Conservation (phyloP, 2,113 vertebrate genomes). For the Crotalus helleri region DNA sequence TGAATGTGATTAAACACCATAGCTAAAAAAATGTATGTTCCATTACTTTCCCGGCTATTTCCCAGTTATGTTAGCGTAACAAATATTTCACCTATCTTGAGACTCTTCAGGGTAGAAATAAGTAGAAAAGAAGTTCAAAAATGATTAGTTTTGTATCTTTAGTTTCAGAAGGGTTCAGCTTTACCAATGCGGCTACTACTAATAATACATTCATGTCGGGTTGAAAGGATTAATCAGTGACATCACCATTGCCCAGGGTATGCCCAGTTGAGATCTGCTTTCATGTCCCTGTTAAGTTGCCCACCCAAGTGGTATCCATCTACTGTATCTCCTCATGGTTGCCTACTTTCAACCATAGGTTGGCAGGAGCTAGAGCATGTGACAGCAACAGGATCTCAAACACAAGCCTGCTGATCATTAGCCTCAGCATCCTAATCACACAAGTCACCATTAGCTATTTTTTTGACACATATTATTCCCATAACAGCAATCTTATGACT, state of each 20-base stretch:
- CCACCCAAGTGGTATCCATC: neutral
- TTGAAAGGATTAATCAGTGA: neutral
- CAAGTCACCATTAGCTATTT: neutral
- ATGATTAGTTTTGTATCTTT: neutral
- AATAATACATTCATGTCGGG: neutral
- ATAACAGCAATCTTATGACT: neutral
- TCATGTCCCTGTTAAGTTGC: neutral
- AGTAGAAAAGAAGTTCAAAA: neutral
- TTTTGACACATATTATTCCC: neutral
- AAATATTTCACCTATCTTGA: slow-evolving; percentile 5
- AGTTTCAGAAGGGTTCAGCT: neutral
- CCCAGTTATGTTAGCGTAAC: neutral
- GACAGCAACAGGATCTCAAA: neutral
- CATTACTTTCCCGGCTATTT: neutral
- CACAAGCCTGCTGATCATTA: neutral
- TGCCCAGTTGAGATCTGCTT: neutral
- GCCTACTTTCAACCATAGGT: neutral
- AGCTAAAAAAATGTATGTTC: slow-evolving; percentile 26
- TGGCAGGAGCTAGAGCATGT: neutral
- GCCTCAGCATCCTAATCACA: neutral
- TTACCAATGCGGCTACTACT: neutral
- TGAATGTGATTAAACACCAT: slow-evolving; percentile 11
- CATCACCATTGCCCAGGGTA: neutral
- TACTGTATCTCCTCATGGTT: neutral
- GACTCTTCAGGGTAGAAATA: neutral